A percentile compares a stretch with the other conserved stretches of the same genome.
Evolutionary conservation across 2,797 vertebrate species (phyloP).

Genomic region (Enteromius radiatus): DNA sequence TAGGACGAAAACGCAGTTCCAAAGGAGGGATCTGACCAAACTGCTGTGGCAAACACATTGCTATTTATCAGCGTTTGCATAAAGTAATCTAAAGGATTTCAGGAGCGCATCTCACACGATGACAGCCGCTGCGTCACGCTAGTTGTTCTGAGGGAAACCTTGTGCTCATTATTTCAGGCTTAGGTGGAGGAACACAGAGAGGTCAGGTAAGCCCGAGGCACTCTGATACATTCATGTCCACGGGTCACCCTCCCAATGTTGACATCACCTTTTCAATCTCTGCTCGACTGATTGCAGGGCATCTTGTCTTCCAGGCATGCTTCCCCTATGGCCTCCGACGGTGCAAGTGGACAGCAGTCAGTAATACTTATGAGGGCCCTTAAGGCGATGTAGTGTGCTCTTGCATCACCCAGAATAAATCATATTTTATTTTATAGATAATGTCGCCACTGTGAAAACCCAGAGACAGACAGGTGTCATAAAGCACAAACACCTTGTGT

Average conservation of each 20-base stretch:
- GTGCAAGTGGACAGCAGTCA: conserved; percentile 25
- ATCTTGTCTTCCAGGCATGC: conserved; percentile 10
- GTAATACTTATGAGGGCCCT: conserved; percentile 44
- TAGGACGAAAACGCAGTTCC: background rate
- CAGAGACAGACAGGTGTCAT: conserved; percentile 42
- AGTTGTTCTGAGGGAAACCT: conserved; percentile 21
- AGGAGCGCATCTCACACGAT: conserved; percentile 33
- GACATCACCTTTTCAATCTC: conserved; percentile 41
- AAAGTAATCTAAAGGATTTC: conserved; percentile 48
- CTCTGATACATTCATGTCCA: conserved; percentile 9
- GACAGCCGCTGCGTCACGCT: conserved; percentile 25
- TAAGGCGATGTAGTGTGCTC: conserved; percentile 39
- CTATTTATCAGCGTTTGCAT: conserved; percentile 9
- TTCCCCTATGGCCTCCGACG: conserved; percentile 4
- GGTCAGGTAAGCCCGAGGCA: conserved; percentile 36
- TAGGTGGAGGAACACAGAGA: conserved; percentile 35
- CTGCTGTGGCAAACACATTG: background rate
- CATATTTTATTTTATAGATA: conserved; percentile 51
- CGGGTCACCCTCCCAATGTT: conserved; percentile 3
- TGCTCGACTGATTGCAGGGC: conserved; percentile 12
- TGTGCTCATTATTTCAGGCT: conserved; percentile 48
- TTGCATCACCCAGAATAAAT: conserved; percentile 44
- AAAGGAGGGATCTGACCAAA: background rate
- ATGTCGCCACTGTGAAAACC: conserved; percentile 37
- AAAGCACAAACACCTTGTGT: conserved; percentile 50